These are phyloP conservation scores for Mylabris sibirica DNA, from an alignment of 2,888 invertebrate species.

Conservation along the genomic window DNA sequence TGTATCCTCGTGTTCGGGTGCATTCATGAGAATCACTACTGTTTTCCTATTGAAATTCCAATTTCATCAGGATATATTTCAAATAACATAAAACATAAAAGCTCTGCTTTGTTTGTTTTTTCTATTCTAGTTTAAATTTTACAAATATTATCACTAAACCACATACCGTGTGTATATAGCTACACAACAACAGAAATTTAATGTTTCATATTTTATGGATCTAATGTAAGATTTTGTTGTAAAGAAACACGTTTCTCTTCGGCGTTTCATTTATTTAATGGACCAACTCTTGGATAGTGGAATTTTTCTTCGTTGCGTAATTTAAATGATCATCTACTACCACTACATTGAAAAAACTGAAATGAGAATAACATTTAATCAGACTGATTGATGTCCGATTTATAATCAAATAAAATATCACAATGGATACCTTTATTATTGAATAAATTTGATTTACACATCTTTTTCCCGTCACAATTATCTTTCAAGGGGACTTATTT, in stretches of 20 bases:
- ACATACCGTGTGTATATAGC: neutral
- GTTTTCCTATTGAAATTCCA: neutral
- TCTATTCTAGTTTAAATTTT: neutral
- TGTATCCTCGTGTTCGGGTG: neutral
- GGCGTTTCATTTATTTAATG: slow-evolving; percentile 8
- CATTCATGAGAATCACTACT: neutral
- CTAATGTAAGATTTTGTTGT: neutral
- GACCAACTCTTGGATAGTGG: neutral
- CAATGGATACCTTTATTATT: no score
- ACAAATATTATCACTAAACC: neutral
- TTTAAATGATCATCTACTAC: neutral
- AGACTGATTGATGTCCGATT: neutral
- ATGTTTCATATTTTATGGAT: neutral
- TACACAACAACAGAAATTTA: neutral
- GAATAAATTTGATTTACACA: no score
- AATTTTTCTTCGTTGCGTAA: neutral
- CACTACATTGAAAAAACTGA: neutral
- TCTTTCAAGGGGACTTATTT: no score
- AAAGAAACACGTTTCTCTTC: neutral
- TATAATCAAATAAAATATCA: neutral
- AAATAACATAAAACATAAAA: neutral
- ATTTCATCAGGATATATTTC: neutral
- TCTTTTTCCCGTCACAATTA: no score
- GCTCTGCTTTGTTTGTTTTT: neutral
- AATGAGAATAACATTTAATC: neutral